Base-by-base conservation (phyloP, 2,797 vertebrate species). In the Eleutherodactylus coqui region DNA sequence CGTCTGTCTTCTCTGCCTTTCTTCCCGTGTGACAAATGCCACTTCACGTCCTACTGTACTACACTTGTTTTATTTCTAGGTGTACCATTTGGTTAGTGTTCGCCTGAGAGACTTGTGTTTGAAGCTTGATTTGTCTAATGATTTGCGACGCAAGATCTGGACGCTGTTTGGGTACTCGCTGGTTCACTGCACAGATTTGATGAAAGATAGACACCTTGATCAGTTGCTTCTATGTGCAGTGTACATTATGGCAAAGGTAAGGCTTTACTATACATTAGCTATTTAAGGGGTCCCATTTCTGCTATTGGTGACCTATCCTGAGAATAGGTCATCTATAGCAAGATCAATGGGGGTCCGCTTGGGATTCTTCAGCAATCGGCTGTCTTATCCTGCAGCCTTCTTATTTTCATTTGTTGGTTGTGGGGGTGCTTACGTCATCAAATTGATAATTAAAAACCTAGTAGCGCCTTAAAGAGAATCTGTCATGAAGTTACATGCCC, bases 51-150 rank as follows among this genome's bases (percentile, higher is more conserved):
- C 32, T 16, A 34, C n/a, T n/a, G 3, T 67, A 19, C 62, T 36
- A 70, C 67, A 9, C n/a, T 24, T 43, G 21, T 70, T 64, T 32
- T 8, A 69, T 70, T 11, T 41, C 3, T 43, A 99, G 98, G 97
- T 98, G 9, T 99, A 99, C 89, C 98, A 99, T 87, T 94, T 98
- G 92, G 96, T 96, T 77, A 99, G 98, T 0, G 98, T 99, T 38
- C 97, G 98, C 24, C 91, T 99, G 88, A 94, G 97, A 49, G 98
- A 99, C 64, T 89, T 99, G 67, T 99, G 98, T 83, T 83, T 96
- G 64, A 98, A 96, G 84, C 16, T 98, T 92, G 98, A 99, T 89
- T 94, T 98, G 88, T 94, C 96, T 4, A 93, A 95, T 1, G 97
- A 99, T 69, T 91, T 98, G 80, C 93, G 97, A 16, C 95, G 96